These are phyloP conservation scores for Tragelaphus imberbis DNA, from an alignment of 2,113 vertebrate species.

Conservation along the genomic window DNA sequence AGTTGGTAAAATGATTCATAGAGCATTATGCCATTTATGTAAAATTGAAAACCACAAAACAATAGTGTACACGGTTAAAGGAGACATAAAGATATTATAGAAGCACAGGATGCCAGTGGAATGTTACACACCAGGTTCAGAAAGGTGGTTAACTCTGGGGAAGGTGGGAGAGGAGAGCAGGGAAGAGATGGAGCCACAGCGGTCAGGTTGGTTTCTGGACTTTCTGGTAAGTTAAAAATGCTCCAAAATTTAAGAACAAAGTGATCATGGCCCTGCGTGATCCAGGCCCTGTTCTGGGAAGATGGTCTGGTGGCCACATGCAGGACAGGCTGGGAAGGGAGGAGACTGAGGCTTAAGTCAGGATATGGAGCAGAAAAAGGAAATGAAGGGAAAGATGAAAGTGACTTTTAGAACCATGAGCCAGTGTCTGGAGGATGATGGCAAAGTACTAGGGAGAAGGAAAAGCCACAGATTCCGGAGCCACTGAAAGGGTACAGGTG, in stretches of 20 bases:
- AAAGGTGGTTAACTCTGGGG: not conserved
- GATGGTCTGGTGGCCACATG: not conserved
- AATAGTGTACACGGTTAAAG: not conserved
- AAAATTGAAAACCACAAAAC: not conserved
- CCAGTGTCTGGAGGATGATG: not conserved
- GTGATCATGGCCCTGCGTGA: not conserved
- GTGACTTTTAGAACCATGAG: not conserved
- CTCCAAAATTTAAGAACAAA: not conserved
- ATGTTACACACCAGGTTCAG: not conserved
- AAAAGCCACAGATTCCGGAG: rapidly evolving
- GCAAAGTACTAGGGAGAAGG: not conserved
- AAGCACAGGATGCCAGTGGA: not conserved
- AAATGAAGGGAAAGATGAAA: constrained; percentile 30
- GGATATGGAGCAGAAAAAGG: not conserved
- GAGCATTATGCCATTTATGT: too few relatives aligned
- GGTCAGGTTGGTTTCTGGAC: not conserved
- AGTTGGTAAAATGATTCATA: not conserved
- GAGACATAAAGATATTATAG: not conserved
- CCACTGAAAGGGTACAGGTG: rapidly evolving
- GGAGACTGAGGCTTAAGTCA: not conserved
- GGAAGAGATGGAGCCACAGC: not conserved
- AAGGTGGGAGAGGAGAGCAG: not conserved
- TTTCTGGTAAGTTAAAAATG: not conserved
- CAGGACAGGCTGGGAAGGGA: not conserved
- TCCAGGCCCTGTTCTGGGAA: not conserved